Evolutionary conservation across 35 echinoderm and acorn worm species (phyloP).

Genomic region (Apostichopus californicus): DNA sequence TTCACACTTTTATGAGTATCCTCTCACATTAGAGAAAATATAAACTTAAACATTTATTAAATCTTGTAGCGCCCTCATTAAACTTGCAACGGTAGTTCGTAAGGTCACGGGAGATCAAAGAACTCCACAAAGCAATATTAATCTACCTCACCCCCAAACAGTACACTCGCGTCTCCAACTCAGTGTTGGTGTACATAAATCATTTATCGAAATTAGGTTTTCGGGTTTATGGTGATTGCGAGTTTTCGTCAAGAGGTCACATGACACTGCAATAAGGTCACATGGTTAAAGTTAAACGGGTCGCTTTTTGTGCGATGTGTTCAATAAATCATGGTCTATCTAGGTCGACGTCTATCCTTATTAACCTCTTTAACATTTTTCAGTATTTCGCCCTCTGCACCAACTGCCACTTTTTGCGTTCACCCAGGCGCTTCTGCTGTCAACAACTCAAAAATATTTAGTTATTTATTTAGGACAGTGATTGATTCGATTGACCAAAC

Average conservation of each 20-base stretch:
- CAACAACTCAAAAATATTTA: constrained; percentile 44
- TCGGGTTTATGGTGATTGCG: constrained; percentile 42
- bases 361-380: constrained; percentile 23
- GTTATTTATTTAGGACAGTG: constrained; percentile 37
- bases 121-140: constrained; percentile 28
- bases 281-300: constrained; percentile 49
- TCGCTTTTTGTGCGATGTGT: constrained; percentile 28
- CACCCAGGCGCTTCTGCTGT: constrained; percentile 43
- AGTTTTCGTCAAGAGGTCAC: constrained; percentile 27
- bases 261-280: constrained; percentile 49
- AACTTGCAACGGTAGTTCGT: background rate
- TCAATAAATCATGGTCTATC: constrained; percentile 32
- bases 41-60: background rate
- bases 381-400: constrained; percentile 26
- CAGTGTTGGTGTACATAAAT: constrained; percentile 42
- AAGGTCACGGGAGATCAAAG: constrained; percentile 42
- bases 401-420: constrained; percentile 44
- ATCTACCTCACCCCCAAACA: constrained; percentile 28
- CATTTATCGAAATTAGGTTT: constrained; percentile 56
- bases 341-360: constrained; percentile 36
- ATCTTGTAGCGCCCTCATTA: constrained; percentile 20
- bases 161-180: background rate
- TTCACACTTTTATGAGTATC: background rate
- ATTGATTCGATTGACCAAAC: constrained; percentile 30
- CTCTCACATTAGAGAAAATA: background rate